Evolutionary conservation across 1,140 invertebrate species (phyloP).

Genomic region (Brachionus angularis): DNA sequence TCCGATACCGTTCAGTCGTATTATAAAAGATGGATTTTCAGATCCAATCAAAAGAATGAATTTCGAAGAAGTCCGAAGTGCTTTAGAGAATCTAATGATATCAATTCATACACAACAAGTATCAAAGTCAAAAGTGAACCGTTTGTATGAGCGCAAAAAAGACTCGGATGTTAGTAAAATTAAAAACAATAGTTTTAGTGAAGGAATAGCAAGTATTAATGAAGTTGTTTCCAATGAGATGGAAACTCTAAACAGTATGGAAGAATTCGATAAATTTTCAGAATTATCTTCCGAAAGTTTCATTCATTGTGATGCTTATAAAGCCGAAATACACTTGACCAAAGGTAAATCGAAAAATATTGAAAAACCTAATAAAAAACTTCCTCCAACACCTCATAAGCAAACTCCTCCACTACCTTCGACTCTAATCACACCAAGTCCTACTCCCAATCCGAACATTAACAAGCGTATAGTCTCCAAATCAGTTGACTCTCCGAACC

Average conservation of each 20-base stretch:
- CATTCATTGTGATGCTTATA: neutral
- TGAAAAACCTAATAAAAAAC: neutral
- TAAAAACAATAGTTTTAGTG: constrained; percentile 21
- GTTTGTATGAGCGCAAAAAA: neutral
- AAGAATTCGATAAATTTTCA: neutral
- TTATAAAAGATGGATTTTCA: constrained; percentile 37
- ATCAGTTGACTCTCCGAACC: no score
- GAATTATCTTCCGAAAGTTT: neutral
- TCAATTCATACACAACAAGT: neutral
- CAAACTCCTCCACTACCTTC: neutral
- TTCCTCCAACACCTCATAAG: neutral
- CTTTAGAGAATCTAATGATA: constrained; percentile 23
- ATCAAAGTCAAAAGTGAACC: neutral
- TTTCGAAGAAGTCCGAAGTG: constrained; percentile 11
- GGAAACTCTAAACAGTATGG: neutral
- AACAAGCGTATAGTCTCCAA: no score
- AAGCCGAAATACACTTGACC: neutral
- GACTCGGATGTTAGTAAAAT: neutral
- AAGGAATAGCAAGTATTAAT: neutral
- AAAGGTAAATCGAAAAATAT: neutral
- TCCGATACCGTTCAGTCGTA: constrained; percentile 31
- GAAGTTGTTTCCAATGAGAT: neutral
- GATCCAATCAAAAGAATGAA: constrained; percentile 39
- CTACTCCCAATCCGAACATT: neutral
- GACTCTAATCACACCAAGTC: neutral